Conservation (phyloP, 2,113 vertebrate genomes). For the Tichodroma muraria region DNA sequence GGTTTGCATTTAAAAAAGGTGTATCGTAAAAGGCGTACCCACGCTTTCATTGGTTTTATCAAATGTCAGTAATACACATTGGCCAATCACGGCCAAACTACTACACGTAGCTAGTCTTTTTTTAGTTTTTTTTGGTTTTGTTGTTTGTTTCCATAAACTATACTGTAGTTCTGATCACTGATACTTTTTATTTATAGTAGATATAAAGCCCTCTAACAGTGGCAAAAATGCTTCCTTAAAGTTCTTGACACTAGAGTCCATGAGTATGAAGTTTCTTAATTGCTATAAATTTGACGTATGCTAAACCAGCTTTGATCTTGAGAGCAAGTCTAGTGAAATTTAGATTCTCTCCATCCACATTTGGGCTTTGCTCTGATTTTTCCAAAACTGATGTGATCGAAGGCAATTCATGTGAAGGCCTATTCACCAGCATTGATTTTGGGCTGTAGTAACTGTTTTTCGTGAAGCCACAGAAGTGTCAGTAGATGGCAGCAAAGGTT, state of each 20-base stretch:
- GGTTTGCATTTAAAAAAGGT: too few species aligned
- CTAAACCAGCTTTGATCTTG: background rate
- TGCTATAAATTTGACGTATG: background rate
- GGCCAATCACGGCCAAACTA: too few species aligned
- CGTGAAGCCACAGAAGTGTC: background rate
- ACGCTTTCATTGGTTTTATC: too few species aligned
- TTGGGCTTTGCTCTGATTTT: background rate
- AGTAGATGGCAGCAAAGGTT: conserved; percentile 40
- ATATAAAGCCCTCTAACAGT: background rate
- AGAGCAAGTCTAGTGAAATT: background rate
- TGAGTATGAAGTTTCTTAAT: background rate
- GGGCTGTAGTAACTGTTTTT: background rate
- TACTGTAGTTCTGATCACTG: background rate
- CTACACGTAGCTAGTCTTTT: too few species aligned
- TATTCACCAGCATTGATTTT: background rate
- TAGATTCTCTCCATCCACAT: background rate
- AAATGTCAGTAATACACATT: too few species aligned
- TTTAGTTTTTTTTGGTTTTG: background rate
- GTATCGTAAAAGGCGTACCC: too few species aligned
- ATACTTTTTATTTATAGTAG: background rate
- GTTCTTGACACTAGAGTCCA: background rate
- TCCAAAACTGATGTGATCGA: background rate
- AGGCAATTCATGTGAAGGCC: background rate
- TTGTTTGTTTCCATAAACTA: background rate
- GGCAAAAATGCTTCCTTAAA: background rate